These are phyloP conservation scores for Dicerorhinus sumatrensis DNA, from an alignment of 2,113 vertebrate species.

Conservation along the genomic window DNA sequence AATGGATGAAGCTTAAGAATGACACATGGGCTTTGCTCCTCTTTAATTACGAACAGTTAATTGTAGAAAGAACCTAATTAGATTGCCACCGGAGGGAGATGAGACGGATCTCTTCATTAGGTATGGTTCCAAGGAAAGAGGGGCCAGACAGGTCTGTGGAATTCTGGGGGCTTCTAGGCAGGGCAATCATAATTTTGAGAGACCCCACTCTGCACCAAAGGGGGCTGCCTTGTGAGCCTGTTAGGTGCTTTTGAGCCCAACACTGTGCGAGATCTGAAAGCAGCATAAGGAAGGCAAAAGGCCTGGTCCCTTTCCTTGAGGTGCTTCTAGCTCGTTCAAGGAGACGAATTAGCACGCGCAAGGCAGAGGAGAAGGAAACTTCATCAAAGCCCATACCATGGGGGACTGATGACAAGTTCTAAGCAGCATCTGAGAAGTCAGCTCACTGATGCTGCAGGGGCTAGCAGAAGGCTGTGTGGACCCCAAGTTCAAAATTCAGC, in stretches of 20 bases:
- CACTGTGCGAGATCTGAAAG: neutral
- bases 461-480: neutral
- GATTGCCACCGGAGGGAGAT: slow-evolving; percentile 29
- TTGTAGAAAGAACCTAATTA: slow-evolving; percentile 69
- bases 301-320: neutral
- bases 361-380: neutral
- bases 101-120: slow-evolving; percentile 64
- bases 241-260: neutral
- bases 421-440: neutral
- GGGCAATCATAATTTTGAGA: neutral
- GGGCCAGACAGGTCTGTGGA: neutral
- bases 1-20: slow-evolving; percentile 71
- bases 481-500: neutral
- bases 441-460: neutral
- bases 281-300: neutral
- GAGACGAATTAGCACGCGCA: neutral
- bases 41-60: slow-evolving; percentile 64
- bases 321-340: neutral
- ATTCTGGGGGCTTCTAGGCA: neutral
- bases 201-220: neutral
- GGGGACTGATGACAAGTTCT: neutral
- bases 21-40: slow-evolving; percentile 38
- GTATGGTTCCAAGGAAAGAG: neutral
- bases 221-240: no score
- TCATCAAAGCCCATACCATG: fast-evolving